Base-by-base conservation (phyloP, 2,797 vertebrate genomes). In the Oryzias dopingdopingensis region DNA sequence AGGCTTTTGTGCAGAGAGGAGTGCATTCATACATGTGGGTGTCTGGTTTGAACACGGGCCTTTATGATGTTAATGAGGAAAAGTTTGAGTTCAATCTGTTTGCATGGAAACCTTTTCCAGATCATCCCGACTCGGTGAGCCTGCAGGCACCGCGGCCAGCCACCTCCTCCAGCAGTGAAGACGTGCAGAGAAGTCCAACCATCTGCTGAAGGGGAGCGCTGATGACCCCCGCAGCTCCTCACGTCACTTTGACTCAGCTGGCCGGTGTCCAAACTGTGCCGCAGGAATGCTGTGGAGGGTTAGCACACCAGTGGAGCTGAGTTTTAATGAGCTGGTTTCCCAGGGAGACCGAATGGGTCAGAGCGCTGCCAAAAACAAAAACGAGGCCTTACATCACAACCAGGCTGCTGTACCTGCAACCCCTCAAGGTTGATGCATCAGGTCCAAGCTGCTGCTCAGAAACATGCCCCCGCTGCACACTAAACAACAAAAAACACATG, bases 271-370 rank as follows among this genome's bases (percentile, higher is more conserved):
- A 78, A 44, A 59, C 49, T 32, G 52, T 14, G 59, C 42, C 1
- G 6, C 26, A 42, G 74, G 64, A 74, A 65, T 18, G 62, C 5
- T 14, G 53, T 4, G 20, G 53, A 41, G 59, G 65, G 56, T 45
- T 49, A 41, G 1, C 43, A 37, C 32, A n/a, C 18, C 6, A n/a
- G 62, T 49, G n/a, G 53, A 52, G 42, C n/a, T 22, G 40, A 12
- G 60, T 0, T 40, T 69, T 85, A 86, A 86, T 83, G 77, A 85
- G 77, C 4, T 46, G 4, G 45, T 70, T 81, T 85, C 81, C 79
- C 81, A 83, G 59, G 53, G 56, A 32, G 12, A 16, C 0, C 29
- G 26, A 17, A 37, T 51, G 29, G 5, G 51, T 3, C 41, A 37
- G 41, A 46, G n/a, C 17, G 49, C 32, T 7, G 22, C 0, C 16